A percentile compares a stretch with the other conserved stretches of the same genome.
Evolutionary conservation across 2,888 invertebrate genomes (phyloP).

Genomic region (Neocrepidodera transversa): DNA sequence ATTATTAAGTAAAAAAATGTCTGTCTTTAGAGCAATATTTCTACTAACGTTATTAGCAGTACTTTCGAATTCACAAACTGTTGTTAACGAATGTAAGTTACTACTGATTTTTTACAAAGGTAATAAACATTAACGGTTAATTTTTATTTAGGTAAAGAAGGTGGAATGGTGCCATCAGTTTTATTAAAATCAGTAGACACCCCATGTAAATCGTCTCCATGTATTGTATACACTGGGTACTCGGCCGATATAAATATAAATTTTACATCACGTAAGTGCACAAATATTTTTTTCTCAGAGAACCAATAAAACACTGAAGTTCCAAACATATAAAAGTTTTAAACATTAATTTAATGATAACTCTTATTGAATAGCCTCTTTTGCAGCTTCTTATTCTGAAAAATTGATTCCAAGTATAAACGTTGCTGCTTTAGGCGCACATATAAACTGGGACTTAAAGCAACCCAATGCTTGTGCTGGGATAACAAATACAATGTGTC

Average conservation of each 20-base stretch:
- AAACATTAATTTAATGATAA: too few species aligned
- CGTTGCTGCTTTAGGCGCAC: not conserved
- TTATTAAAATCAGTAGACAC: not conserved
- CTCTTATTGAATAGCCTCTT: too few species aligned
- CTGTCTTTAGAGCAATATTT: not conserved
- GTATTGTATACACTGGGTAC: conserved; percentile 9
- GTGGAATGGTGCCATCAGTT: conserved; percentile 7
- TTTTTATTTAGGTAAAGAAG: conserved; percentile 4
- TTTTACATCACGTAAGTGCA: conserved; percentile 19
- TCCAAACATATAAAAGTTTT: too few species aligned
- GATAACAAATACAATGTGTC: conserved; percentile 37
- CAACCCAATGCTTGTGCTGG: conserved; percentile 33
- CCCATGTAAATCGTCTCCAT: conserved; percentile 4
- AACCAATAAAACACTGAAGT: too few species aligned
- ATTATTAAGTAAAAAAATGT: too few species aligned
- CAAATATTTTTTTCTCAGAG: too few species aligned
- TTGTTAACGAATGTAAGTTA: conserved; percentile 23
- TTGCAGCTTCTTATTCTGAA: not conserved
- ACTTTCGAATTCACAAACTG: not conserved
- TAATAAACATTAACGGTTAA: not conserved
- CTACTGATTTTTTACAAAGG: not conserved
- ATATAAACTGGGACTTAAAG: not conserved
- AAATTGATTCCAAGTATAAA: not conserved
- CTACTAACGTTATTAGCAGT: not conserved
- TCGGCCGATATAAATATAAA: conserved; percentile 1